Evolutionary conservation across 2,113 vertebrate genomes (phyloP).

Genomic region (Poeciliopsis turrubarensis): DNA sequence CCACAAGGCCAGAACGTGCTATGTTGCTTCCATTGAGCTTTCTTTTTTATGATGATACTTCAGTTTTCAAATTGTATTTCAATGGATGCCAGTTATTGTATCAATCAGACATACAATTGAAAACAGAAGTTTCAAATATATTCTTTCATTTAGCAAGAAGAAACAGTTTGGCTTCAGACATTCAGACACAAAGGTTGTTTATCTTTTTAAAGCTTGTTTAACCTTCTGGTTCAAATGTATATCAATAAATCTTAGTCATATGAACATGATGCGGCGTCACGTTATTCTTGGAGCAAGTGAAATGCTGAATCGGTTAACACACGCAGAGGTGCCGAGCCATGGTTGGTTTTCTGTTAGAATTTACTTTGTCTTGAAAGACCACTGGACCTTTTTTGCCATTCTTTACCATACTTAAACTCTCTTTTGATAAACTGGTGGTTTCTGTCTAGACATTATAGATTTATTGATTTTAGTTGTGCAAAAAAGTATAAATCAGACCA

Average conservation of each 20-base stretch:
- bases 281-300: not conserved
- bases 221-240: not conserved
- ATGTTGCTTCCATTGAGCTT: too few relatives aligned
- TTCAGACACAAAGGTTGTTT: not conserved
- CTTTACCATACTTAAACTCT: not conserved
- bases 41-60: too few relatives aligned
- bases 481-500: slow-evolving; percentile 1
- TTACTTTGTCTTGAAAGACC: not conserved
- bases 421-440: not conserved
- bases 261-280: not conserved
- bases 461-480: slow-evolving; percentile 4
- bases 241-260: not conserved
- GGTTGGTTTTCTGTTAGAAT: not conserved
- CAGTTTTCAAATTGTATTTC: too few relatives aligned
- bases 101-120: too few relatives aligned
- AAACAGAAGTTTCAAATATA: too few relatives aligned
- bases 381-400: not conserved
- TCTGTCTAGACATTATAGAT: not conserved
- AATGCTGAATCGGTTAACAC: not conserved
- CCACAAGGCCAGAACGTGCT: too few relatives aligned
- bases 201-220: not conserved
- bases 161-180: not conserved
- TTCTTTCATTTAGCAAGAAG: not conserved
- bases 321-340: too few relatives aligned
- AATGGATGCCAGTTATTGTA: too few relatives aligned